Evolutionary conservation across 2,888 invertebrate species (phyloP).

Genomic region (Apeira syringaria): DNA sequence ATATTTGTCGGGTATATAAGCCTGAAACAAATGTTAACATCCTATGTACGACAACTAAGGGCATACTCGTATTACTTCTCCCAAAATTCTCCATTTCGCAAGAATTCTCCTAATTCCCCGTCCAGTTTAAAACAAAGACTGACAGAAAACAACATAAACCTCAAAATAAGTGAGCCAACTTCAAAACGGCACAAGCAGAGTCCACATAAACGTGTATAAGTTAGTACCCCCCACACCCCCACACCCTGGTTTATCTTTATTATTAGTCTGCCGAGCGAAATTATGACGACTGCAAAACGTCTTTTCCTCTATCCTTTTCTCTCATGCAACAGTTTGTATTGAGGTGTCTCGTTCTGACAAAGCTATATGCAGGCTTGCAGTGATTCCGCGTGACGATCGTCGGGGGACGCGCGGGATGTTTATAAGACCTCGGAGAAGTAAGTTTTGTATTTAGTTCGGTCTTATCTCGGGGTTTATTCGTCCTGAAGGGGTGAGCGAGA

Average conservation of each 20-base stretch:
- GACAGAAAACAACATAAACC: conserved; percentile 29
- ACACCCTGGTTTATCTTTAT: conserved; percentile 77
- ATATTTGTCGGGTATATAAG: too few species aligned
- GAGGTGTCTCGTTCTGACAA: conserved; percentile 41
- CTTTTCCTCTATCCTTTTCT: conserved; percentile 50
- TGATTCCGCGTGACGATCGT: conserved; percentile 63
- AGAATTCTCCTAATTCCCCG: conserved; percentile 13
- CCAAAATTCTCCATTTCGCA: conserved; percentile 1
- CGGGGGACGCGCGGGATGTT: conserved; percentile 57
- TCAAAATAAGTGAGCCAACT: conserved; percentile 34
- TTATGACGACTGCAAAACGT: conserved; percentile 84
- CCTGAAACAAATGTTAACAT: too few species aligned
- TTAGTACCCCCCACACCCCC: conserved; percentile 24
- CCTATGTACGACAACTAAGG: too few species aligned
- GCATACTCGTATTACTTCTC: too few species aligned
- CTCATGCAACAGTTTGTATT: conserved; percentile 12
- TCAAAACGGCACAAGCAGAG: conserved; percentile 27
- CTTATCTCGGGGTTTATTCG: conserved; percentile 59
- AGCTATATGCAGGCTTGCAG: conserved; percentile 62
- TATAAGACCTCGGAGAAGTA: conserved; percentile 63
- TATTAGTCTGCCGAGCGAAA: conserved; percentile 83
- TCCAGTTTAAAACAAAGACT: conserved; percentile 32
- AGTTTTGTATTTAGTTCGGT: conserved; percentile 60
- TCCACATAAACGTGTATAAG: conserved; percentile 31
- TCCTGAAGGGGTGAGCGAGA: conserved; percentile 45